A percentile compares a stretch with the other conserved stretches of the same genome.
phyloP scores from a whole-genome alignment of 1,140 invertebrate genomes.

The Heliconius hermathena region DNA sequence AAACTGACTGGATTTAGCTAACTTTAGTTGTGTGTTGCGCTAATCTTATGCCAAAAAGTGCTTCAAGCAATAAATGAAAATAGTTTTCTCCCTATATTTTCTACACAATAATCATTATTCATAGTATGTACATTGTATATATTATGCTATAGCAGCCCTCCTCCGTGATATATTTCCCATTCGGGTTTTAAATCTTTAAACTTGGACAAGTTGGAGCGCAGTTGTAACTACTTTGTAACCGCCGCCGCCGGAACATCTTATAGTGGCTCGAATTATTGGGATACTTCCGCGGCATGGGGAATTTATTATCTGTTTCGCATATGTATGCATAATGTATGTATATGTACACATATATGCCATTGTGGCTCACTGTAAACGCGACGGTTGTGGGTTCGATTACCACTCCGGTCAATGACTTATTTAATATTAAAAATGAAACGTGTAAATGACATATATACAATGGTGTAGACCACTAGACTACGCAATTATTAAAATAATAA shows the following conservation, averaged over 20 bases:
- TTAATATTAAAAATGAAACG: not conserved
- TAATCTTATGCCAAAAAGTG: too few relatives aligned
- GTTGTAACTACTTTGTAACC: conserved; percentile 41
- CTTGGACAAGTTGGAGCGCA: conserved; percentile 44
- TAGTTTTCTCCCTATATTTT: not conserved
- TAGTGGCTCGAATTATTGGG: not conserved
- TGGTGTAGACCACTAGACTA: too few relatives aligned
- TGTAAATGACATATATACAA: too few relatives aligned
- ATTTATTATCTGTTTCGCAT: not conserved
- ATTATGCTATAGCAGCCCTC: not conserved
- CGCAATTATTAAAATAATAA: too few relatives aligned
- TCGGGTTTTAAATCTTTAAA: conserved; percentile 51
- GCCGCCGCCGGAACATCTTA: conserved; percentile 16
- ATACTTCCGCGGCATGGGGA: not conserved
- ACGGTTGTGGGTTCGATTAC: not conserved
- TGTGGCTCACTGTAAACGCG: not conserved
- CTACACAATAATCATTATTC: not conserved
- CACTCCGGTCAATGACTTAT: not conserved
- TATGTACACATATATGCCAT: too few relatives aligned
- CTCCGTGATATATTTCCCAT: not conserved
- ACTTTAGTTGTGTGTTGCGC: too few relatives aligned
- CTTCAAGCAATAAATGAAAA: not conserved
- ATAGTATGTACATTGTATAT: not conserved
- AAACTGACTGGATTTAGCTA: too few relatives aligned
- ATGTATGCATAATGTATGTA: not conserved